A percentile compares a stretch with the other conserved stretches of the same genome.
phyloP scores from a whole-genome alignment of 2,113 vertebrate genomes.

The Tonatia bakeri region DNA sequence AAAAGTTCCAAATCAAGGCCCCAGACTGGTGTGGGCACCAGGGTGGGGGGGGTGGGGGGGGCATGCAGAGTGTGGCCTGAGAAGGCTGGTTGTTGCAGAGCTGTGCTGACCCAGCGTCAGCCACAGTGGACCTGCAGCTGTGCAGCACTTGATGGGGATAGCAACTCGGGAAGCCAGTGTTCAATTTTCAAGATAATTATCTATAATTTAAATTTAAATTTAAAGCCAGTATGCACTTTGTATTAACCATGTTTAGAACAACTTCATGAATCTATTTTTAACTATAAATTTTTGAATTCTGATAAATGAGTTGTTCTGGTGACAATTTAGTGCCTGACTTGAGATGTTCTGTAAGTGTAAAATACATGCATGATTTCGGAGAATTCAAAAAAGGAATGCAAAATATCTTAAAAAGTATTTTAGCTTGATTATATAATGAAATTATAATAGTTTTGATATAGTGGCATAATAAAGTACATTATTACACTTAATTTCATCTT shows the following conservation, averaged over 20 bases:
- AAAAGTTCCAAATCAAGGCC: neutral
- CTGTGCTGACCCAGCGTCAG: too few relatives aligned
- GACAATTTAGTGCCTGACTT: neutral
- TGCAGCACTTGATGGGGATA: neutral
- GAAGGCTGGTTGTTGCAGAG: neutral
- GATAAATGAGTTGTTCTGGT: neutral
- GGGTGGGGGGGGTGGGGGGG: too few relatives aligned
- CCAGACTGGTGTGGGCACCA: neutral
- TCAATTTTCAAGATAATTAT: neutral
- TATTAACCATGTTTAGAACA: neutral
- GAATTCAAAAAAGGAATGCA: neutral
- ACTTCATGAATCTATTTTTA: neutral
- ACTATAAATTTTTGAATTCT: neutral
- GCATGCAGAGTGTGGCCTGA: accelerated
- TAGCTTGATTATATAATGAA: neutral
- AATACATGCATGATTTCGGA: neutral
- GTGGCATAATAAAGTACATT: neutral
- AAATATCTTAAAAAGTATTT: neutral
- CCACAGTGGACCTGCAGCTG: neutral
- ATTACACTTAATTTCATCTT: neutral
- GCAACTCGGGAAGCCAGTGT: neutral
- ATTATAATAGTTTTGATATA: neutral
- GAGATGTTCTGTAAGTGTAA: neutral
- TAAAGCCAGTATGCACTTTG: neutral
- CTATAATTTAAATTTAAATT: neutral